A percentile compares a stretch with the other conserved stretches of the same genome.
These are phyloP conservation scores for Aplysina aerophoba DNA, from an alignment of 37 sponge, comb jelly and placozoan genomes.

Conservation along the genomic window DNA sequence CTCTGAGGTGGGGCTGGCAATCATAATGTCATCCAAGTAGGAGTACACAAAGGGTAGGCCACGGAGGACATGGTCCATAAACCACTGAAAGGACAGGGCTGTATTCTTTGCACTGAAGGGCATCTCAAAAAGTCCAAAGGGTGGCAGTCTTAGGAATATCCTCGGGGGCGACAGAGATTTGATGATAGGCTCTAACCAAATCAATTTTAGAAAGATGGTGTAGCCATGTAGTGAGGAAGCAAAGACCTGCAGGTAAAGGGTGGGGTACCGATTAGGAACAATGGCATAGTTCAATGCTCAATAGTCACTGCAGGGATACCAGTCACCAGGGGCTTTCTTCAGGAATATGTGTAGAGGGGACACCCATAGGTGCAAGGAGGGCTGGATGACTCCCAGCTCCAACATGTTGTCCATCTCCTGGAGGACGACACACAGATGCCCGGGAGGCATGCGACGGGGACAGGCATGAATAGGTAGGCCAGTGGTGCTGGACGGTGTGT, in stretches of 20 bases:
- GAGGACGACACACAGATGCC: no score
- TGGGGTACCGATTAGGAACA: slow-evolving; percentile 41
- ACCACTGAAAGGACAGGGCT: slow-evolving; percentile 23
- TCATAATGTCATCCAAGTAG: slow-evolving; percentile 50
- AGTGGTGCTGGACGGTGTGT: slow-evolving; percentile 42
- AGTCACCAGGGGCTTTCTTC: slow-evolving; percentile 42
- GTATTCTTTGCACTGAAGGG: background rate
- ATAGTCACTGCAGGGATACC: slow-evolving; percentile 63
- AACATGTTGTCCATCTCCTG: no score
- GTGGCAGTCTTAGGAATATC: background rate
- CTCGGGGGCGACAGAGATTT: slow-evolving; percentile 35
- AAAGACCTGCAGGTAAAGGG: slow-evolving; percentile 37
- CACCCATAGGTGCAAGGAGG: no score
- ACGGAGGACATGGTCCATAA: slow-evolving; percentile 51
- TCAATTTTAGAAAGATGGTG: slow-evolving; percentile 31
- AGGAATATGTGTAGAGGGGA: no score
- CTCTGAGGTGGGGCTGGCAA: slow-evolving; percentile 32
- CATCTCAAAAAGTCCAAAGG: slow-evolving; percentile 18
- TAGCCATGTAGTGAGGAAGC: slow-evolving; percentile 16
- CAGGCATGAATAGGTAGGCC: slow-evolving; percentile 47
- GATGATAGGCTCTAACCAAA: slow-evolving; percentile 43
- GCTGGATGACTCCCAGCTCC: no score
- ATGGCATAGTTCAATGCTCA: slow-evolving; percentile 26
- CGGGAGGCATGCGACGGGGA: no score
- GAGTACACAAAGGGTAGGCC: slow-evolving; percentile 45